Evolutionary conservation across 2,797 vertebrate species (phyloP).

Genomic region (Coreius guichenoti): DNA sequence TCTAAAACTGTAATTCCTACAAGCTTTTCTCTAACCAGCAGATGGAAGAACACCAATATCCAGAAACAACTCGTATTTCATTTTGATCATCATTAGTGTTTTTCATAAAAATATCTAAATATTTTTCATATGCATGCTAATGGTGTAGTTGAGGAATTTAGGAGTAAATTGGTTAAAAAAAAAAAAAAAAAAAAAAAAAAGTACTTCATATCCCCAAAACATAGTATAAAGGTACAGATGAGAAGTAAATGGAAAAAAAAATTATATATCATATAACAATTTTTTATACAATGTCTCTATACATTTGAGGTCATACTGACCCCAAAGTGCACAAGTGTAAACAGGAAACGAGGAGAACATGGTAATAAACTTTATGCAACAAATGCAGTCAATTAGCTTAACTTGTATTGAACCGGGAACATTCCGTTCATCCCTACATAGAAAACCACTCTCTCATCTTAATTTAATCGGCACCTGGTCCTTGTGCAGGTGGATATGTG

Average conservation of each 20-base stretch:
- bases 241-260: neutral
- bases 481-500: slow-evolving; percentile 18
- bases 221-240: neutral
- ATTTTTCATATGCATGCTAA: neutral
- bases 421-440: neutral
- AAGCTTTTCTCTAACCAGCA: neutral
- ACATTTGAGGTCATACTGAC: no score
- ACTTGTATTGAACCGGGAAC: neutral
- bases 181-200: neutral
- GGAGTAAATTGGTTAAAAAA: no score
- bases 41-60: neutral
- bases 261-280: no score
- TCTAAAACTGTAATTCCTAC: neutral
- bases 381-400: neutral
- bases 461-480: slow-evolving; percentile 17
- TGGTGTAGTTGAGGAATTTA: neutral
- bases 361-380: neutral
- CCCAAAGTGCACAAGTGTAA: no score
- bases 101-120: neutral
- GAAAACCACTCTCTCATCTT: slow-evolving; percentile 12
- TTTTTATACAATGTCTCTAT: no score
- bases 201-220: neutral
- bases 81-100: neutral
- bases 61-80: no score
- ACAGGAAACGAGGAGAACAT: no score